Evolutionary conservation across 2,888 invertebrate genomes (phyloP).

Genomic region (Heteromurus nitidus): DNA sequence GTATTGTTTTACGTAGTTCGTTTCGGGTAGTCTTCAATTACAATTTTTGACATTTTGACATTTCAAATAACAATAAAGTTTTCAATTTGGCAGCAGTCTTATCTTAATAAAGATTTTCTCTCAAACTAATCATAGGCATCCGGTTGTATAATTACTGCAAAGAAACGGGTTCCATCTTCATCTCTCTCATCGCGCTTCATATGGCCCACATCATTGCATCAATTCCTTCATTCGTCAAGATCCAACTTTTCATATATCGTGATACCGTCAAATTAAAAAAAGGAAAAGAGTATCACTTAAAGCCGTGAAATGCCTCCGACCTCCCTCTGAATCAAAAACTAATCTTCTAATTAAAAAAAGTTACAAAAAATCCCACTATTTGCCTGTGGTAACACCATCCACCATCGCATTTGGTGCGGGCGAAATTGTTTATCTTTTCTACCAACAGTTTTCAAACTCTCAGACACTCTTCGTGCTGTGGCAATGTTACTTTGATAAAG

Average conservation of each 20-base stretch:
- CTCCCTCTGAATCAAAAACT: slow-evolving; percentile 36
- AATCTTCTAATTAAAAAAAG: slow-evolving; percentile 49
- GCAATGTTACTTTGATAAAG: slow-evolving; percentile 21
- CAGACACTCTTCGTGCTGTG: not conserved
- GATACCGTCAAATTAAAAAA: slow-evolving; percentile 41
- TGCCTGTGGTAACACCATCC: not conserved
- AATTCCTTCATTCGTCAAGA: not conserved
- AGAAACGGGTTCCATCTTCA: slow-evolving; percentile 1
- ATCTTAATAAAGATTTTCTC: slow-evolving; percentile 17
- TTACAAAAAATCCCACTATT: not conserved
- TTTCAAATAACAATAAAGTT: slow-evolving; percentile 27
- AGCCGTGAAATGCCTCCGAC: slow-evolving; percentile 43
- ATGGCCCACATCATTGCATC: not conserved
- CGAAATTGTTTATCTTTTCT: too few relatives aligned
- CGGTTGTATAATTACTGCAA: slow-evolving; percentile 15
- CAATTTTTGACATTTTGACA: slow-evolving; percentile 35
- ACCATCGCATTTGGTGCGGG: not conserved
- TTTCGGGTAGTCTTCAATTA: slow-evolving; percentile 37
- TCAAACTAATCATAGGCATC: slow-evolving; percentile 28
- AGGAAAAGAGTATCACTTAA: slow-evolving; percentile 36
- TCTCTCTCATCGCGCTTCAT: slow-evolving; percentile 15
- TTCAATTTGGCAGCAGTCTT: slow-evolving; percentile 29
- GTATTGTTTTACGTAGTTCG: too few relatives aligned
- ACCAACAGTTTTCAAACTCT: too few relatives aligned
- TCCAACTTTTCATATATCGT: slow-evolving; percentile 40